These are phyloP conservation scores for Aspidoscelis tigris DNA, from an alignment of 2,113 vertebrate species.

Conservation along the genomic window DNA sequence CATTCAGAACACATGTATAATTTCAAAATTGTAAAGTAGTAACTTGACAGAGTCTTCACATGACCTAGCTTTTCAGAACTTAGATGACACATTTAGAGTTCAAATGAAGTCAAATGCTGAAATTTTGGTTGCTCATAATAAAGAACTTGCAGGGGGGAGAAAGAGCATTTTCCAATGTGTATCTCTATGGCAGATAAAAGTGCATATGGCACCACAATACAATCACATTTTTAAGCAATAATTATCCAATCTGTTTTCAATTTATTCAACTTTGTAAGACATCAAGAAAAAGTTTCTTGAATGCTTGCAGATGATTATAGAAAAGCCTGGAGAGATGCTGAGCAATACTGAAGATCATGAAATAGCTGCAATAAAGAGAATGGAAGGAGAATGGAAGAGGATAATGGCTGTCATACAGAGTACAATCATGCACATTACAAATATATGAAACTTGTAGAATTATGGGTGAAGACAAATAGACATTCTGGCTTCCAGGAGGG, in stretches of 20 bases:
- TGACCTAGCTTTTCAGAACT: not conserved
- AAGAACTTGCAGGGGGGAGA: not conserved
- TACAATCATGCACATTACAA: not conserved
- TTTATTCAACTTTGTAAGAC: constrained; percentile 16
- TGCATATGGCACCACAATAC: constrained; percentile 22
- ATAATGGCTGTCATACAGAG: not conserved
- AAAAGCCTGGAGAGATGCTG: constrained; percentile 20
- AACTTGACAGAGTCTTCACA: not conserved
- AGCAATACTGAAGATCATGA: not conserved
- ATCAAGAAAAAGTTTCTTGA: constrained; percentile 20
- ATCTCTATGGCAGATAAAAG: constrained; percentile 28
- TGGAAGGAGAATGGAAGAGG: not conserved
- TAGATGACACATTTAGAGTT: not conserved
- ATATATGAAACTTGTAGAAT: not conserved
- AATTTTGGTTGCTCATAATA: not conserved
- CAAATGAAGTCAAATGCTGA: not conserved
- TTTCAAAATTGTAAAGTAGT: constrained; percentile 5
- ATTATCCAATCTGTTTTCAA: constrained; percentile 32
- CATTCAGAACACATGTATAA: not conserved
- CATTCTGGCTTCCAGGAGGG: not conserved
- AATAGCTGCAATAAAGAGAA: not conserved
- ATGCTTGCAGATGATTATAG: constrained; percentile 18
- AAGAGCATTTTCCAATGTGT: not conserved
- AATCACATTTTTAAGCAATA: constrained; percentile 35
- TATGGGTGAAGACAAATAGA: not conserved